These are phyloP conservation scores for Apeltes quadracus DNA, from an alignment of 2,113 vertebrate genomes.

Conservation along the genomic window DNA sequence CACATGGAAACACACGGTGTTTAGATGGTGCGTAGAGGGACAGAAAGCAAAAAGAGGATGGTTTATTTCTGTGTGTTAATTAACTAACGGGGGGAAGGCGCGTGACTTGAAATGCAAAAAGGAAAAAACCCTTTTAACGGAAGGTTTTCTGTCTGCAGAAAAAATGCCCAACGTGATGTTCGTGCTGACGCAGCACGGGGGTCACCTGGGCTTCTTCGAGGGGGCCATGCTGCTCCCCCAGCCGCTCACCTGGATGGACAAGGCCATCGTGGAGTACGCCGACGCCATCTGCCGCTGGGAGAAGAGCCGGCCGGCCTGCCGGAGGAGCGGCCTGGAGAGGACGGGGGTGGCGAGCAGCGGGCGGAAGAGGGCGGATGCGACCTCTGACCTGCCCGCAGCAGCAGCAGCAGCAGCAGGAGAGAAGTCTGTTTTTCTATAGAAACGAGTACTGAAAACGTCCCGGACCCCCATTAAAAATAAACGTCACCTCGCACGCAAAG, in stretches of 20 bases:
- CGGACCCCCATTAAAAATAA: not conserved
- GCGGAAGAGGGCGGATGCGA: not conserved
- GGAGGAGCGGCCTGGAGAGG: constrained; percentile 42
- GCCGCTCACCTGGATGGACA: constrained; percentile 98
- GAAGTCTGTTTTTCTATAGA: not conserved
- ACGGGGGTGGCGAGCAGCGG: not conserved
- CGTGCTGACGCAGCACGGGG: constrained; percentile 90
- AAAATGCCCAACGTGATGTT: constrained; percentile 92
- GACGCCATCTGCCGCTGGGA: constrained; percentile 92
- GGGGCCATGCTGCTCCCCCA: constrained; percentile 92
- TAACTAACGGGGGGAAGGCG: constrained; percentile 1
- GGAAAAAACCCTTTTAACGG: not conserved
- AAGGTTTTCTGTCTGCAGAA: constrained; percentile 66
- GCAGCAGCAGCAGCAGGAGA: no score
- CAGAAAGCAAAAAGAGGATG: constrained; percentile 28
- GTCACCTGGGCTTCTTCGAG: constrained; percentile 97
- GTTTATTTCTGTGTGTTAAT: not conserved
- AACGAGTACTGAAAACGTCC: not conserved
- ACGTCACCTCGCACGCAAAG: not conserved
- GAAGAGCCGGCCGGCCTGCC: constrained; percentile 82
- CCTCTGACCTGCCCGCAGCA: constrained; percentile 12
- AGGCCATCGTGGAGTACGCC: constrained; percentile 90
- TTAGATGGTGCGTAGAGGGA: constrained; percentile 24
- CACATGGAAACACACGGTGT: not conserved
- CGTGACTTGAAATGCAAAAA: not conserved